Conservation (phyloP, 2,797 vertebrate species). For the Anableps anableps region DNA sequence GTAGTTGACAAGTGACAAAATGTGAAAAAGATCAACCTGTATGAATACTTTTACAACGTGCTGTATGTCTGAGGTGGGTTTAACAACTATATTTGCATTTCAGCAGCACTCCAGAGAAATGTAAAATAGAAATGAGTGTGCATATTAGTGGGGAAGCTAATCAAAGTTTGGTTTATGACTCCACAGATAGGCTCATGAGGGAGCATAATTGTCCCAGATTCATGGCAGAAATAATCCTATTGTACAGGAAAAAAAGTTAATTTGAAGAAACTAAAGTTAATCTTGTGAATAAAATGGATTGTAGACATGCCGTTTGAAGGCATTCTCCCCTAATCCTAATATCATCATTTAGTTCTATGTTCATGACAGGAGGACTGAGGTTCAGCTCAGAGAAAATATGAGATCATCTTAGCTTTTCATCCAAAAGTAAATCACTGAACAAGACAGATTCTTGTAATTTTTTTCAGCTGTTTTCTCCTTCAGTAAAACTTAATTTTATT, state of each 20-base stretch:
- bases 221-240: constrained; percentile 29
- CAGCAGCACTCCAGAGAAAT: constrained; percentile 18
- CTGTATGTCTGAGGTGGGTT: background rate
- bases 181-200: constrained; percentile 23
- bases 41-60: background rate
- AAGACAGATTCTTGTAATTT: constrained; percentile 30
- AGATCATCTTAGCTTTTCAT: constrained; percentile 16
- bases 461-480: constrained; percentile 11
- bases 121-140: constrained; percentile 33
- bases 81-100: constrained; percentile 14
- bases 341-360: constrained; percentile 26
- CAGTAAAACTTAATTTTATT: constrained; percentile 17
- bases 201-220: constrained; percentile 30
- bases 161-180: constrained; percentile 49
- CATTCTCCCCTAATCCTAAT: background rate
- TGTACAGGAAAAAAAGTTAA: constrained; percentile 17
- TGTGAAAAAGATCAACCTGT: background rate
- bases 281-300: constrained; percentile 35
- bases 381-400: constrained; percentile 19
- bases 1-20: background rate
- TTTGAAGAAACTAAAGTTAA: constrained; percentile 36
- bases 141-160: constrained; percentile 23
- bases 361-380: background rate
- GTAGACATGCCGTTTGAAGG: constrained; percentile 18
- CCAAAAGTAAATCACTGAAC: constrained; percentile 22